Percentiles rank a stretch among this genome's conserved stretches.
These are phyloP conservation scores for Lepisosteus oculatus DNA, from an alignment of 2,113 vertebrate species.

Conservation along the genomic window DNA sequence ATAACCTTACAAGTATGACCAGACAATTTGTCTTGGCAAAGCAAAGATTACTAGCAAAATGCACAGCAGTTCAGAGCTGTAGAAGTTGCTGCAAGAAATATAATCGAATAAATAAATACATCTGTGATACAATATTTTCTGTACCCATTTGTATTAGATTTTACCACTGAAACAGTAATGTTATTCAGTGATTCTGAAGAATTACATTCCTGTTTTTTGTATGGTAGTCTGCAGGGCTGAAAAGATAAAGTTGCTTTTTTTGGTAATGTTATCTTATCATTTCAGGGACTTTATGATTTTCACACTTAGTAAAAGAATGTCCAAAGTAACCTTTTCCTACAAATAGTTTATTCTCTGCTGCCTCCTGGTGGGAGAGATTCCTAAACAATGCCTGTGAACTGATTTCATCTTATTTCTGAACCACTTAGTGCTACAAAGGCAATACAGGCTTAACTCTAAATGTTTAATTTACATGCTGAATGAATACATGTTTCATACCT, in stretches of 20 bases:
- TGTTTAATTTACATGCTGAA: too few relatives aligned
- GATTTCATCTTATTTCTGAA: too few relatives aligned
- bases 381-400: not conserved
- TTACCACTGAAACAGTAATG: not conserved
- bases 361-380: conserved; percentile 2
- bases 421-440: too few relatives aligned
- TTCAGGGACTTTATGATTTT: not conserved
- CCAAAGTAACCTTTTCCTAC: not conserved
- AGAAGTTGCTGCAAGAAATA: too few relatives aligned
- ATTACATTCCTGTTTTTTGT: not conserved
- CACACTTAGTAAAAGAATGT: not conserved
- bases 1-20: too few relatives aligned
- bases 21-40: too few relatives aligned
- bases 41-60: too few relatives aligned
- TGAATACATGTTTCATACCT: too few relatives aligned
- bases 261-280: not conserved
- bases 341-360: conserved; percentile 12
- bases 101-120: not conserved
- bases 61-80: too few relatives aligned
- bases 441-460: too few relatives aligned
- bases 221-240: not conserved
- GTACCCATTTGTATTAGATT: not conserved
- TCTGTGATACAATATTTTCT: not conserved
- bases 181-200: not conserved
- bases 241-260: not conserved